These are phyloP conservation scores for Siderastrea radians DNA, from an alignment of 92 coral and sea anemone species.

Conservation along the genomic window DNA sequence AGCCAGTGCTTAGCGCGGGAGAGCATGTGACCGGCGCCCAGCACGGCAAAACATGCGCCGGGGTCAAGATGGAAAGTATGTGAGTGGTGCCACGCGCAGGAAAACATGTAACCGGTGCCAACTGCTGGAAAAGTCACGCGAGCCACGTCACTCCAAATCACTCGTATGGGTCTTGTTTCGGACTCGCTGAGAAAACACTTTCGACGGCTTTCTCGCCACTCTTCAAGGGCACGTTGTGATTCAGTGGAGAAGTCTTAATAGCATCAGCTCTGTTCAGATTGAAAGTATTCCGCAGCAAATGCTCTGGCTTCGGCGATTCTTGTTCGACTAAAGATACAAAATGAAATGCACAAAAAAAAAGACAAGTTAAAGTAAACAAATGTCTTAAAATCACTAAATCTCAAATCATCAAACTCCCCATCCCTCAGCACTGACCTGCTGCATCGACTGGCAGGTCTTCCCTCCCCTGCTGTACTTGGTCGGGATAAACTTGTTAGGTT, in stretches of 20 bases:
- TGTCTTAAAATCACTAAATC: not conserved
- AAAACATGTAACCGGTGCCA: too few species aligned
- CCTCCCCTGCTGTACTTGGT: slow-evolving; percentile 53
- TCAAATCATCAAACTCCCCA: not conserved
- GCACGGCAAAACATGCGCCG: too few species aligned
- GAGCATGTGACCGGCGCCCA: too few species aligned
- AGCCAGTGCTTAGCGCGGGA: too few species aligned
- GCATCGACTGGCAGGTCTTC: slow-evolving; percentile 80
- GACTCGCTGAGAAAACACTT: too few species aligned
- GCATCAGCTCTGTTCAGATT: slow-evolving; percentile 28
- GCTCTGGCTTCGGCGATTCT: slow-evolving; percentile 92
- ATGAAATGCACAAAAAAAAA: not conserved
- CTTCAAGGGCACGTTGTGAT: too few species aligned
- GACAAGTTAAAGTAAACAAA: not conserved
- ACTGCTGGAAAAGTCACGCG: too few species aligned
- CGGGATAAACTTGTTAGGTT: slow-evolving; percentile 27
- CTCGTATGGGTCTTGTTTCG: too few species aligned
- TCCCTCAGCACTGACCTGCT: slow-evolving; percentile 60
- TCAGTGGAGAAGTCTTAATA: not conserved
- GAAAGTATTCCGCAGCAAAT: slow-evolving; percentile 88
- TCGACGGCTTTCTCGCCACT: too few species aligned
- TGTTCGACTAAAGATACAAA: slow-evolving; percentile 75
- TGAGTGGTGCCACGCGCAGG: too few species aligned
- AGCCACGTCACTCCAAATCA: too few species aligned
- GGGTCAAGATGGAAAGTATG: too few species aligned